Percentiles rank a stretch among this genome's conserved stretches.
phyloP scores from a whole-genome alignment of 2,888 invertebrate genomes.

The Phyllotreta striolata region DNA sequence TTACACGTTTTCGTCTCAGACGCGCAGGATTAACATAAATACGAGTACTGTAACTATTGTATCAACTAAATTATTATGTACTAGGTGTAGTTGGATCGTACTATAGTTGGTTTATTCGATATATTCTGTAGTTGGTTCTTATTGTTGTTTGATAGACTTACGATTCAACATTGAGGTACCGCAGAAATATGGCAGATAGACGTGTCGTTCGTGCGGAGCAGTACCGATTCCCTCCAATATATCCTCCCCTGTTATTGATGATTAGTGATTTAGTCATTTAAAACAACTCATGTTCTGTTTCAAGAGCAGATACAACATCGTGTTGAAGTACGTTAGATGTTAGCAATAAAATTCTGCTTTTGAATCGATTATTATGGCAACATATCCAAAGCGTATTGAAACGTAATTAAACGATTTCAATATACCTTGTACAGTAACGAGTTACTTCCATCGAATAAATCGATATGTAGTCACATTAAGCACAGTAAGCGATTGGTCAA shows the following conservation, averaged over 20 bases:
- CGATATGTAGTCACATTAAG: slow-evolving; percentile 23
- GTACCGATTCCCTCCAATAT: slow-evolving; percentile 70
- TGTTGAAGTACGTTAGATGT: neutral
- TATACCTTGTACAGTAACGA: neutral
- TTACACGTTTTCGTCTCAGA: too few relatives aligned
- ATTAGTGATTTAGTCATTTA: slow-evolving; percentile 34
- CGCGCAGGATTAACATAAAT: too few relatives aligned
- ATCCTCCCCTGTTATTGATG: slow-evolving; percentile 57
- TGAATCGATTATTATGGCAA: neutral
- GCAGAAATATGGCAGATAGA: slow-evolving; percentile 85
- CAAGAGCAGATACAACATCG: slow-evolving; percentile 2
- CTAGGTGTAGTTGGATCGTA: neutral
- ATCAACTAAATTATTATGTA: slow-evolving; percentile 15
- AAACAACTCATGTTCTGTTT: slow-evolving; percentile 3
- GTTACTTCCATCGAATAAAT: slow-evolving; percentile 11
- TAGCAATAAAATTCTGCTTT: too few relatives aligned
- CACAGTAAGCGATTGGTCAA: slow-evolving; percentile 30
- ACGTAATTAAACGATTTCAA: too few relatives aligned
- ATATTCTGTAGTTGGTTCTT: slow-evolving; percentile 13
- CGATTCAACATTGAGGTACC: slow-evolving; percentile 80
- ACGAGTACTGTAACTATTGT: slow-evolving; percentile 15
- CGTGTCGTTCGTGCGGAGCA: slow-evolving; percentile 76
- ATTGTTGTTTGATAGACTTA: slow-evolving; percentile 66
- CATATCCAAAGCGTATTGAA: neutral
- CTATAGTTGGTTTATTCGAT: neutral